These are phyloP conservation scores for Ursus arctos DNA, from an alignment of 2,113 vertebrate species.

Conservation along the genomic window DNA sequence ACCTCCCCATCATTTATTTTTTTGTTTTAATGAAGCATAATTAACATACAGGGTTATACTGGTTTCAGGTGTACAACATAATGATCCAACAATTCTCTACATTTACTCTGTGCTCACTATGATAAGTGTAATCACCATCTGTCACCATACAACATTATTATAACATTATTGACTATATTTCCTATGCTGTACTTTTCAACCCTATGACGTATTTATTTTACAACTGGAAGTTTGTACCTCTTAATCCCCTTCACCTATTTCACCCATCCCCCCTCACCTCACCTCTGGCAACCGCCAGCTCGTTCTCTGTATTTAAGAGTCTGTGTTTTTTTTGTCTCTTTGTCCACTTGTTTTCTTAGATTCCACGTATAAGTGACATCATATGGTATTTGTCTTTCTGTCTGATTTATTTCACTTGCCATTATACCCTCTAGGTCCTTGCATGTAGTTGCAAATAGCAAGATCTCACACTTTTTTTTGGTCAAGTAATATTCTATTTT, in stretches of 20 bases:
- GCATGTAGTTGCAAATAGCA: background rate
- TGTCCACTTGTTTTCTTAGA: background rate
- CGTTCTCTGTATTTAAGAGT: background rate
- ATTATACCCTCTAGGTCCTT: background rate
- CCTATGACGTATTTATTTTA: background rate
- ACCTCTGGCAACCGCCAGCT: background rate
- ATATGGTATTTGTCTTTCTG: background rate
- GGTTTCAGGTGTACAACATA: background rate
- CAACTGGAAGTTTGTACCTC: background rate
- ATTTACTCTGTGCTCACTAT: background rate
- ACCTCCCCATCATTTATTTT: background rate
- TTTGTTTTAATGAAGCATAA: background rate
- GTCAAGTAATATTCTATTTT: background rate
- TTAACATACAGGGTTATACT: background rate
- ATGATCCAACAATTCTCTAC: background rate
- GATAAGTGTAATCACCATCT: background rate
- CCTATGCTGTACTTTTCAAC: background rate
- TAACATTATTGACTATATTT: background rate
- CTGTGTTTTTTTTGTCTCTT: background rate
- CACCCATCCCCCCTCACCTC: background rate
- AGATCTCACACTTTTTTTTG: background rate
- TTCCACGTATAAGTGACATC: background rate
- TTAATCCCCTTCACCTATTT: background rate
- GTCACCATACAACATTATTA: background rate
- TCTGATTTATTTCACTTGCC: background rate